Conservation (phyloP, 2,797 vertebrate species). For the Gymnodraco acuticeps region DNA sequence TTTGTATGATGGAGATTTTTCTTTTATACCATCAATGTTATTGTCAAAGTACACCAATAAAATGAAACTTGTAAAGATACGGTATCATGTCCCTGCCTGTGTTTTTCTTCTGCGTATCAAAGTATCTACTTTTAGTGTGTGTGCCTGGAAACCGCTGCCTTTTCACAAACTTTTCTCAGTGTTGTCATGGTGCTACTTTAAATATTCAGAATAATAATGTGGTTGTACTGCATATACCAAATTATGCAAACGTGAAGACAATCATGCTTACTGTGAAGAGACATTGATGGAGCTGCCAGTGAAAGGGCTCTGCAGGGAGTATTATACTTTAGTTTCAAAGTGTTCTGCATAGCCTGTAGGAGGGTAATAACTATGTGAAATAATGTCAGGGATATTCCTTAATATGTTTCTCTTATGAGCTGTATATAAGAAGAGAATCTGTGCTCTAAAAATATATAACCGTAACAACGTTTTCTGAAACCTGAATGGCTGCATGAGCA, state of each 20-base stretch:
- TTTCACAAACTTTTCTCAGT: conserved; percentile 3
- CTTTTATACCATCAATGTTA: conserved; percentile 86
- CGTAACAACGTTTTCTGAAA: conserved; percentile 14
- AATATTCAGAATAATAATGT: conserved; percentile 8
- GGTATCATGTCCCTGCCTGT: neutral
- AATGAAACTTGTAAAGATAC: conserved; percentile 75
- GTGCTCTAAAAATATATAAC: neutral
- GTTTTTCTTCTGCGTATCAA: neutral
- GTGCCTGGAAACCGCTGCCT: neutral
- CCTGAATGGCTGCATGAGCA: conserved; percentile 6
- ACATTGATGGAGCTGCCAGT: conserved; percentile 14
- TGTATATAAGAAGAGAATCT: neutral
- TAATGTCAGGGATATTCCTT: neutral
- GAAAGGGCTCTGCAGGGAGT: conserved; percentile 1
- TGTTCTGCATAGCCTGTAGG: neutral
- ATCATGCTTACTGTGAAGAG: conserved; percentile 19
- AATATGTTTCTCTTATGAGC: neutral
- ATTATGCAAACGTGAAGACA: neutral
- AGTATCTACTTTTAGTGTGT: neutral
- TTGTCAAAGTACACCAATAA: conserved; percentile 86
- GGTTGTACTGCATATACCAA: neutral
- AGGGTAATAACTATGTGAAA: neutral
- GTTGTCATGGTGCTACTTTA: conserved; percentile 19
- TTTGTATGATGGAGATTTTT: conserved; percentile 85
- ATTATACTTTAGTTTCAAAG: conserved; percentile 9